phyloP scores from a whole-genome alignment of 2,888 invertebrate species.

The Desoria tigrina region DNA sequence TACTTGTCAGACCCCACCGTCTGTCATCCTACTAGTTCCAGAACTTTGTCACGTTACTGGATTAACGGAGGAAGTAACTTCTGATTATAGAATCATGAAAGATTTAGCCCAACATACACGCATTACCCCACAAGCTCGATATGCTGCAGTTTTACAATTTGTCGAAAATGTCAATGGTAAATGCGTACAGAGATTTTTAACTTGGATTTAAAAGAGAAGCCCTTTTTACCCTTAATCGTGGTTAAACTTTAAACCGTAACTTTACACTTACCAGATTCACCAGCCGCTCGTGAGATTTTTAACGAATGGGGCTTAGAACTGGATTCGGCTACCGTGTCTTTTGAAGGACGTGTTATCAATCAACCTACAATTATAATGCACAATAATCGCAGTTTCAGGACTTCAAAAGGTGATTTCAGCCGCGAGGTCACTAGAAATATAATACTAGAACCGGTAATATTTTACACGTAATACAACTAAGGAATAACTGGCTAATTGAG shows the following conservation, averaged over 20 bases:
- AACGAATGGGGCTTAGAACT: slow-evolving; percentile 78
- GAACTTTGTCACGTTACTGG: slow-evolving; percentile 89
- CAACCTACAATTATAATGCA: slow-evolving; percentile 55
- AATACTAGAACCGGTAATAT: slow-evolving; percentile 42
- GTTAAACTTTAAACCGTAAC: background rate
- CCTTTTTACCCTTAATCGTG: background rate
- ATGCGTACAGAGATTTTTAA: too few relatives aligned
- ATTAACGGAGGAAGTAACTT: slow-evolving; percentile 77
- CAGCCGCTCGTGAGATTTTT: slow-evolving; percentile 66
- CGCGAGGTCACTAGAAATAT: slow-evolving; percentile 28
- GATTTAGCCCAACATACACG: slow-evolving; percentile 77
- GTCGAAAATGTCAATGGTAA: slow-evolving; percentile 55
- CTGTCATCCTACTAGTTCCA: slow-evolving; percentile 69
- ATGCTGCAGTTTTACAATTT: slow-evolving; percentile 67
- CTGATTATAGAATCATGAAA: slow-evolving; percentile 81
- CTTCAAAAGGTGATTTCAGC: slow-evolving; percentile 36
- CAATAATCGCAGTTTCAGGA: background rate
- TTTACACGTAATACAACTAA: too few relatives aligned
- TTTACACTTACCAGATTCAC: too few relatives aligned
- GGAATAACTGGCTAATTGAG: too few relatives aligned
- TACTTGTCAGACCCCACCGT: background rate
- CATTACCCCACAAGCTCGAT: slow-evolving; percentile 76
- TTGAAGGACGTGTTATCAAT: slow-evolving; percentile 67
- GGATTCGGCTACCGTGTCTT: slow-evolving; percentile 61
- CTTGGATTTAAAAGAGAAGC: too few relatives aligned